Evolutionary conservation across 2,113 vertebrate species (phyloP).

Genomic region (Saiga tatarica): DNA sequence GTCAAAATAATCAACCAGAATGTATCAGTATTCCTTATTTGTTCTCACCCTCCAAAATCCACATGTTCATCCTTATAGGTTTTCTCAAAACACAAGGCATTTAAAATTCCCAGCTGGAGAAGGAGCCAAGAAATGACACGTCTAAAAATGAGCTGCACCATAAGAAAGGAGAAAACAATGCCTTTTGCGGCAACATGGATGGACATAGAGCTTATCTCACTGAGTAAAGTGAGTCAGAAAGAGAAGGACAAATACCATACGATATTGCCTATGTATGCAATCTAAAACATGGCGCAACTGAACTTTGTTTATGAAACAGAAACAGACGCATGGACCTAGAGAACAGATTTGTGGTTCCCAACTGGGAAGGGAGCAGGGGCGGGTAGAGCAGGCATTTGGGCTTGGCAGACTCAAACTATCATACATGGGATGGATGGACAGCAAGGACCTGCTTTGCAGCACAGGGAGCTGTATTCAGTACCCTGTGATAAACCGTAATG

Average conservation of each 20-base stretch:
- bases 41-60: background rate
- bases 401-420: background rate
- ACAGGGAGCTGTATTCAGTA: background rate
- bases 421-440: background rate
- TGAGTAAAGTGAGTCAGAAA: background rate
- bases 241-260: background rate
- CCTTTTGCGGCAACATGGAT: background rate
- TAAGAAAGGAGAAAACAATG: background rate
- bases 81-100: background rate
- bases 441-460: background rate
- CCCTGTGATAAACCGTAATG: background rate
- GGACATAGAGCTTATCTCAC: background rate
- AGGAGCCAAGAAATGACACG: background rate
- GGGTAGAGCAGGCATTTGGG: too few relatives aligned
- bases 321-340: background rate
- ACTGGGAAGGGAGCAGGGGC: background rate
- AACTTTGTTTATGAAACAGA: background rate
- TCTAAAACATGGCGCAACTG: background rate
- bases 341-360: background rate
- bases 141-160: background rate
- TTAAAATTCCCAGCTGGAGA: background rate
- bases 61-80: background rate
- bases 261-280: background rate
- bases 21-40: background rate
- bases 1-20: background rate